Conservation (phyloP, 2,888 invertebrate species). For the Mimachlamys varia region DNA sequence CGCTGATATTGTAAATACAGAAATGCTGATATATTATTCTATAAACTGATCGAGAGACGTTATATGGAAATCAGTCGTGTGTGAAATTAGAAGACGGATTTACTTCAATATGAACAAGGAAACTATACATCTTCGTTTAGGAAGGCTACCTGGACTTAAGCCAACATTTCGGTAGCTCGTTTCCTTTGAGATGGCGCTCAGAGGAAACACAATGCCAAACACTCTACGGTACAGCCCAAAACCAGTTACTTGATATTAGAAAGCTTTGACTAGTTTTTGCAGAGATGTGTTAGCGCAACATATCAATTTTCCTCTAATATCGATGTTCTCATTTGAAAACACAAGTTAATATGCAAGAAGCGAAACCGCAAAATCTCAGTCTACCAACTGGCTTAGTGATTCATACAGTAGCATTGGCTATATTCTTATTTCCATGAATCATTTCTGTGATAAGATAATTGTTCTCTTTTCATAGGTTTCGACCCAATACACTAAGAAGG, state of each 20-base stretch:
- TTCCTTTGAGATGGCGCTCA: background rate
- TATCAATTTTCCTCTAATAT: background rate
- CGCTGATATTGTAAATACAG: background rate
- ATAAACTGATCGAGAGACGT: background rate
- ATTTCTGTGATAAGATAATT: too few species aligned
- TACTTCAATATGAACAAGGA: background rate
- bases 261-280: background rate
- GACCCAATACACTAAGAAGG: too few species aligned
- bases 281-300: background rate
- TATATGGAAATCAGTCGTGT: background rate
- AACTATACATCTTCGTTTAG: background rate
- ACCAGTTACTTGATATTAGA: background rate
- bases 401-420: too few species aligned
- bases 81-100: slow-evolving; percentile 19
- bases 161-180: background rate
- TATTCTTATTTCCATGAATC: too few species aligned
- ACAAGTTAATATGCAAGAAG: too few species aligned
- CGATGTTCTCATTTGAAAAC: background rate
- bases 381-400: too few species aligned
- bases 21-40: background rate
- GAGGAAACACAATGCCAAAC: background rate
- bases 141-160: background rate
- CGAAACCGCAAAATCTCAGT: too few species aligned
- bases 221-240: background rate
- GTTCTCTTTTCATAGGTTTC: too few species aligned